Conservation (phyloP, 1,140 invertebrate species). For the Aphidius ervi region DNA sequence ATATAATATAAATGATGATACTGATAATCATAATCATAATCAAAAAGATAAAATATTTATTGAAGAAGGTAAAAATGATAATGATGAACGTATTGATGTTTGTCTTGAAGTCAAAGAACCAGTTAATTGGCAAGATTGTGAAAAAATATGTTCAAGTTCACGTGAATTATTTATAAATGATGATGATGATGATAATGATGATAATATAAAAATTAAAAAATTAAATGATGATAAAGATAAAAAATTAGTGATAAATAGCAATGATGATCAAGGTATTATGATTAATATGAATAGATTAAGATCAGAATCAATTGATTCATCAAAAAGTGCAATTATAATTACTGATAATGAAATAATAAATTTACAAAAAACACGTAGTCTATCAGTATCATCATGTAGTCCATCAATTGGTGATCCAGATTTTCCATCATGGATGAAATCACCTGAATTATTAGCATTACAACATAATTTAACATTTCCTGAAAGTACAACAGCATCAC, state of each 20-base stretch:
- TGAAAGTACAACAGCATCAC: conserved; percentile 70
- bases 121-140: conserved; percentile 45
- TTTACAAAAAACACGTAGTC: conserved; percentile 41
- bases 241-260: not conserved
- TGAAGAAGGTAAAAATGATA: conserved; percentile 18
- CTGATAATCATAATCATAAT: not conserved
- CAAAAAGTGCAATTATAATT: conserved; percentile 21
- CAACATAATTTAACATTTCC: conserved; percentile 85
- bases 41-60: conserved; percentile 21
- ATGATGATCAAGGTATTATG: conserved; percentile 15
- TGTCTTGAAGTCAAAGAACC: conserved; percentile 49
- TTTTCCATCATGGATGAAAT: conserved; percentile 69
- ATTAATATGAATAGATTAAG: conserved; percentile 19
- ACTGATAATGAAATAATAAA: not conserved
- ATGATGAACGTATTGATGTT: conserved; percentile 38
- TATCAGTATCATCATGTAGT: conserved; percentile 48
- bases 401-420: conserved; percentile 44
- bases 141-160: conserved; percentile 47
- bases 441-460: conserved; percentile 73
- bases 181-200: conserved; percentile 1
- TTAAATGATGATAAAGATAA: conserved; percentile 13
- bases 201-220: conserved; percentile 6
- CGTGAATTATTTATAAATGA: conserved; percentile 1
- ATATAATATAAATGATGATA: not conserved
- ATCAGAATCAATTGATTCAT: conserved; percentile 25